A percentile compares a stretch with the other conserved stretches of the same genome.
Evolutionary conservation across 2,797 vertebrate genomes (phyloP).

Genomic region (Brachymystax lenok): DNA sequence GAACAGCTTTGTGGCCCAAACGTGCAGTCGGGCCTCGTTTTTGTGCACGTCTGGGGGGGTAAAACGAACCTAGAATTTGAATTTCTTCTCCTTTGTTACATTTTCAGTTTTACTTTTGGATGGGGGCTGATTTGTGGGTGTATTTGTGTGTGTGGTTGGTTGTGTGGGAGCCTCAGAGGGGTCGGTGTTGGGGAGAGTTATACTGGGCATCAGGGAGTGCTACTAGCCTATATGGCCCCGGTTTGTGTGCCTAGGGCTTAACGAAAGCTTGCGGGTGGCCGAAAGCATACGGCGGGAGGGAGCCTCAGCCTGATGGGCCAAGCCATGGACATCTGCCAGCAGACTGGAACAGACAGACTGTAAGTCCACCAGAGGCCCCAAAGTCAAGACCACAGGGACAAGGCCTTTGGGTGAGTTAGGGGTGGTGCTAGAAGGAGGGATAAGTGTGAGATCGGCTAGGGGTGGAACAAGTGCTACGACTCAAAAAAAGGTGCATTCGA

Average conservation of each 20-base stretch:
- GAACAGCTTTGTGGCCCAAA: neutral
- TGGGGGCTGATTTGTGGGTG: slow-evolving; percentile 40
- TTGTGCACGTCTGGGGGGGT: neutral
- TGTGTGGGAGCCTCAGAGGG: neutral
- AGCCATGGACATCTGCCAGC: slow-evolving; percentile 11
- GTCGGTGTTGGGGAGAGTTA: neutral
- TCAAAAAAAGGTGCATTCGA: slow-evolving; percentile 61
- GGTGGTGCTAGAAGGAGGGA: neutral
- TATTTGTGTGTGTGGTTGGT: slow-evolving; percentile 24
- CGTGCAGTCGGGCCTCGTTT: neutral
- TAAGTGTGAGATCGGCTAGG: slow-evolving; percentile 14
- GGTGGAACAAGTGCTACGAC: slow-evolving; percentile 67
- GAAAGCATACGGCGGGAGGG: neutral
- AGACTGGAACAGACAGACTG: neutral
- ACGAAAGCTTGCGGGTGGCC: neutral
- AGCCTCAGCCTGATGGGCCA: neutral
- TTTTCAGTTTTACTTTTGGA: slow-evolving; percentile 37
- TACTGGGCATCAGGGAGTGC: slow-evolving; percentile 2
- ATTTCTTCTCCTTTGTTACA: neutral
- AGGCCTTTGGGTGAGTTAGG: slow-evolving; percentile 9
- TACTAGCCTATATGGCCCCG: neutral
- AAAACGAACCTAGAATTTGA: neutral
- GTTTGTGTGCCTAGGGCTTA: slow-evolving; percentile 6
- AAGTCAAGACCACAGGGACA: neutral
- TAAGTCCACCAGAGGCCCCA: neutral